phyloP scores from a whole-genome alignment of 2,797 vertebrate species.

The Tamandua tetradactyla region DNA sequence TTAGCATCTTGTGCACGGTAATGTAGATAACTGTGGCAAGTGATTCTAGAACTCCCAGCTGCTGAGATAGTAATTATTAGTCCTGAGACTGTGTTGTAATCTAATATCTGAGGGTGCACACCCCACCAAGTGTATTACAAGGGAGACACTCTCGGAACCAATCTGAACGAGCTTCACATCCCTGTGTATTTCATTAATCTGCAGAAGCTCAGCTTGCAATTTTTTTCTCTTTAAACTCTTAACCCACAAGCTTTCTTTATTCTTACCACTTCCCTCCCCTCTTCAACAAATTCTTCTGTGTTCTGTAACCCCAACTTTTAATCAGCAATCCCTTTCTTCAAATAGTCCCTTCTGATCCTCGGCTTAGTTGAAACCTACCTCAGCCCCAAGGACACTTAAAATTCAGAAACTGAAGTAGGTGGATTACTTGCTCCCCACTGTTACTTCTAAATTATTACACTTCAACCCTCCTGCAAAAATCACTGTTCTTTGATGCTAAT shows the following conservation, averaged over 20 bases:
- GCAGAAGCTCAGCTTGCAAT: not conserved
- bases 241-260: not conserved
- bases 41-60: not conserved
- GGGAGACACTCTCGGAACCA: not conserved
- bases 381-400: not conserved
- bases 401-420: not conserved
- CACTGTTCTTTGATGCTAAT: not conserved
- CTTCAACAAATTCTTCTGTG: not conserved
- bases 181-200: not conserved
- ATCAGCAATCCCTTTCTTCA: not conserved
- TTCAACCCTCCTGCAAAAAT: not conserved
- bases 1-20: not conserved
- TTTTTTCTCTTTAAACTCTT: not conserved
- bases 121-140: not conserved
- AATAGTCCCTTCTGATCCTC: not conserved
- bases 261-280: not conserved
- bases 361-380: not conserved
- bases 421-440: not conserved
- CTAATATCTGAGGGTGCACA: not conserved
- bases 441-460: not conserved
- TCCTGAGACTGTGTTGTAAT: not conserved
- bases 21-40: not conserved
- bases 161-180: not conserved
- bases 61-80: not conserved
- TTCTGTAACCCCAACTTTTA: not conserved